Base-by-base conservation (phyloP, 2,797 vertebrate species). In the Diglossa cyanea region DNA sequence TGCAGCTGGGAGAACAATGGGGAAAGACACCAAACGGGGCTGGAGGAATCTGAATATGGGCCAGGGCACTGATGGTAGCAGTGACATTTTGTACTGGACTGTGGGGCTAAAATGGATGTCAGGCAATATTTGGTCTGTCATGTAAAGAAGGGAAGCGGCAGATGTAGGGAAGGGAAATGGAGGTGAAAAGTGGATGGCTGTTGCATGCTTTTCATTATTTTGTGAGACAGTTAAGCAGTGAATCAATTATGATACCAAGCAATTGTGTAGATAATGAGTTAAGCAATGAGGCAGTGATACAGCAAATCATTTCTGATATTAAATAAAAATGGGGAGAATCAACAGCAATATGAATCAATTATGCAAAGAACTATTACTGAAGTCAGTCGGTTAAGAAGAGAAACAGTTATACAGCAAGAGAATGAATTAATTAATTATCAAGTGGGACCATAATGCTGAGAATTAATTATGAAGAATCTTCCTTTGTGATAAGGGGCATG, bases 271-370 rank as follows among this genome's bases (percentile, higher is more conserved):
- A 86, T 94, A 95, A 95, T 95, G 88, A 95, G 85, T 78, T 96
- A 95, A 91, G 93, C 93, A 93, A 80, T 91, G 94, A 93, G 93
- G 88, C 88, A 80, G 73, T 95, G 91, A 90, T 10, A 90, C 42
- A 90, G 88, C 58, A 84, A 90, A 84, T 95, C 0, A 72, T 95
- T 96, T 91, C 61, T 93, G 57, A 50, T 91, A 91, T 95, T 95
- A 91, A 93, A 95, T 95, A 96, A 96, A 95, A 96, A 95, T 86
- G 82, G 91, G 33, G n/a, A 68, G 76, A 94, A 92, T 96, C 94
- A 95, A 96, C 90, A 95, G 88, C 82, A 86, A 72, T 93, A 90
- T 65, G 85, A 95, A 94, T 96, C 94, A 96, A 57, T 96, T 96
- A 95, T 70, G 79, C 79, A 90, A 85, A 75, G 54, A 81, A 93